A percentile compares a stretch with the other conserved stretches of the same genome.
Conservation (phyloP, 2,888 invertebrate species). For the Schizotus pectinicornis region DNA sequence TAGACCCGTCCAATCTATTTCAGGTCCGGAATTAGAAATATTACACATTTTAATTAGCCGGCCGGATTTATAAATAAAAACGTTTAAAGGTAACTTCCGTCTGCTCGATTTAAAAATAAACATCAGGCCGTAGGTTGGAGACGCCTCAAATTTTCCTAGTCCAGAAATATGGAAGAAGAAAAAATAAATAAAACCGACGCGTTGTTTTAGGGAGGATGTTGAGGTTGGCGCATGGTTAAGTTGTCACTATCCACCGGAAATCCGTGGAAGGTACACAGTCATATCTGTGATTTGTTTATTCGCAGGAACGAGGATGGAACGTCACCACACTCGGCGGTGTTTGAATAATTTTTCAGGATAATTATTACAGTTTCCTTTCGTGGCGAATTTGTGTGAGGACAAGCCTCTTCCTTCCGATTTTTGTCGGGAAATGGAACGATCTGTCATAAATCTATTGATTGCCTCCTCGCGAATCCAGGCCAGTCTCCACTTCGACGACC, state of each 20-base stretch:
- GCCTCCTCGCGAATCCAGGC: conserved; percentile 4
- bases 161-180: too few relatives aligned
- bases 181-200: not conserved
- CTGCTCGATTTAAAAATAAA: conserved; percentile 4
- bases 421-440: not conserved
- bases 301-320: not conserved
- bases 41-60: not conserved
- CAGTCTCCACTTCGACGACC: conserved; percentile 18
- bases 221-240: conserved; percentile 27
- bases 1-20: not conserved
- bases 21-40: not conserved
- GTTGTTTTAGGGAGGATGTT: conserved; percentile 22
- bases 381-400: not conserved
- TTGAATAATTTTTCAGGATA: too few relatives aligned
- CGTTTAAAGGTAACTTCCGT: conserved; percentile 8
- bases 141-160: conserved; percentile 1
- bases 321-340: too few relatives aligned
- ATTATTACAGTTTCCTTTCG: too few relatives aligned
- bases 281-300: conserved; percentile 15
- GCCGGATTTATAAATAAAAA: conserved; percentile 3
- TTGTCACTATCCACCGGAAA: conserved; percentile 25
- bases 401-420: conserved; percentile 7
- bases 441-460: conserved; percentile 21
- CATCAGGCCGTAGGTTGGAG: too few relatives aligned
- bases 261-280: conserved; percentile 25